These are phyloP conservation scores for Leptinotarsa defecta DNA, from an alignment of 1,140 invertebrate species.

Conservation along the genomic window DNA sequence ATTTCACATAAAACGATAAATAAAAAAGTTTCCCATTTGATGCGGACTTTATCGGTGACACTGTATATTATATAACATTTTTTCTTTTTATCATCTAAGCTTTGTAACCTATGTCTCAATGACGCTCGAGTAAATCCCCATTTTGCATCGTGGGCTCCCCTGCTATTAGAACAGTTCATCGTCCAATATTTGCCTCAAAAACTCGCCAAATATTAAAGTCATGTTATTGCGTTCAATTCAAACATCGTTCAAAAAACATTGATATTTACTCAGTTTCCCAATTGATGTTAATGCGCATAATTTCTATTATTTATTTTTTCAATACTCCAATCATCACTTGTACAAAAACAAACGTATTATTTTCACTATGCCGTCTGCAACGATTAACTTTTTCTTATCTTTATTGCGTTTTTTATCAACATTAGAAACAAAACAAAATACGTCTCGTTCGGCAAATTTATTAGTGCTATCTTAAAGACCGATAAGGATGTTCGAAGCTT, in stretches of 20 bases:
- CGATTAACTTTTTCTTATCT: background rate
- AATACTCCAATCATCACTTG: background rate
- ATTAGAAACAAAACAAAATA: background rate
- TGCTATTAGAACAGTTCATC: too few species aligned
- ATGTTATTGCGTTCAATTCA: too few species aligned
- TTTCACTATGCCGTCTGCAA: background rate
- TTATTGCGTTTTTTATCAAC: background rate
- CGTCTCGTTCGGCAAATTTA: background rate
- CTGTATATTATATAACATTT: too few species aligned
- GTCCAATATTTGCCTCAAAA: too few species aligned
- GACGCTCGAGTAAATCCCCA: too few species aligned
- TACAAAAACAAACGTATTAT: background rate
- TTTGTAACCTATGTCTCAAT: too few species aligned
- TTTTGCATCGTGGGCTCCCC: too few species aligned
- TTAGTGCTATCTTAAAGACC: background rate
- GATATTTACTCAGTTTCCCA: background rate
- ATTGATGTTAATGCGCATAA: background rate
- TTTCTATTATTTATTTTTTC: background rate
- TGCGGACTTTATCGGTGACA: too few species aligned
- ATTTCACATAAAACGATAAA: too few species aligned
- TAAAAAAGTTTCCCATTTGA: too few species aligned
- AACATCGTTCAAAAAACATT: background rate
- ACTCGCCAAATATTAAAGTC: too few species aligned
- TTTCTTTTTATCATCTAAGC: too few species aligned
- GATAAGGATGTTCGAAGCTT: background rate